Base-by-base conservation (phyloP, 2,113 vertebrate species). In the Rhineura floridana region DNA sequence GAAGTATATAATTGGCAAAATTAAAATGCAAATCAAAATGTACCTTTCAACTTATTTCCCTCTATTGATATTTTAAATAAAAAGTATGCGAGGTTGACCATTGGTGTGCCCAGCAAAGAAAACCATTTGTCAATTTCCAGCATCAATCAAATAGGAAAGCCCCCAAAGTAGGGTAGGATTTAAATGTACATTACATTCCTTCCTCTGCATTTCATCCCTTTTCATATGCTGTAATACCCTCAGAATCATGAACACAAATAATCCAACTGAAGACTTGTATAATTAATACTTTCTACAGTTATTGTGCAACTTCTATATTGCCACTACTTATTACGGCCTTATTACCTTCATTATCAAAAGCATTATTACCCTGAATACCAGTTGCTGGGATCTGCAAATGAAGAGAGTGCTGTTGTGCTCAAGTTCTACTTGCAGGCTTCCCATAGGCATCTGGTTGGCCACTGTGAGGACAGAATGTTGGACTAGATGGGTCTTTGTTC, bases 1-100 rank as follows among this genome's bases (percentile, higher is more conserved):
- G 59, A 92, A 89, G 63, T 39, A 48, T 33, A 6, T 81, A 81
- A 84, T 25, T 50, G 36, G 73, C 3, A 90, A 85, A 92, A 73
- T 1, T 12, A 79, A 28, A 90, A 84, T 23, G 1, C 6, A 86
- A 91, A 79, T 42, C 23, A 72, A 87, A 36, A 3, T 13, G 55
- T 59, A 63, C 65, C 25, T 3, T 93, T 87, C 50, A 75, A 82
- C 65, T 67, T 44, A 46, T 75, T 85, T 80, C 0, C 65, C 2
- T 79, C 5, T 70, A 52, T 70, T 88, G 86, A 12, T 12, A 25
- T 46, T 48, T 55, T 75, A 72, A 36, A 62, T 30, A 44, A 25
- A 84, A 81, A 46, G 39, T 39, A 75, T 28, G 80, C 6, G 79
- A 88, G 48, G 25, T 42, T 67, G 77, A 70, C 36, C 3, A 28